Percentiles rank a stretch among this genome's conserved stretches.
These are phyloP conservation scores for Hypomesus transpacificus DNA, from an alignment of 2,113 vertebrate genomes.

Conservation along the genomic window DNA sequence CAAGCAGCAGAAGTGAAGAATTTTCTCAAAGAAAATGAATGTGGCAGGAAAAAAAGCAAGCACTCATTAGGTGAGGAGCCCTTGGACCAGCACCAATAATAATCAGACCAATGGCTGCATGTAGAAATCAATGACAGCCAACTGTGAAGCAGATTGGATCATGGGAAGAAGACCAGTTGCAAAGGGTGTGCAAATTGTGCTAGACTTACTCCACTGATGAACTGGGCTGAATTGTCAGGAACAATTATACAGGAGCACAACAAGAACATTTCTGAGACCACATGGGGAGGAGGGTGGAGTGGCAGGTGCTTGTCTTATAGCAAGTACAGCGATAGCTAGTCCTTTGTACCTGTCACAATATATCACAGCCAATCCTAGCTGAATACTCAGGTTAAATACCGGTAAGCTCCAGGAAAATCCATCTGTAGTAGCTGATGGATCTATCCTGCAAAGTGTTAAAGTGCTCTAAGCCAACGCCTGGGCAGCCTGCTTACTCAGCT, in stretches of 20 bases:
- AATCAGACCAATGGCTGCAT: constrained; percentile 43
- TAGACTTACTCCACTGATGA: no score
- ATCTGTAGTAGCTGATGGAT: constrained; percentile 59
- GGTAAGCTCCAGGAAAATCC: constrained; percentile 66
- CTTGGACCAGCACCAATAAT: constrained; percentile 47
- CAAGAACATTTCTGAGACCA: no score
- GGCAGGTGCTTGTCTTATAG: no score
- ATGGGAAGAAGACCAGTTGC: no score
- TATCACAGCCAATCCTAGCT: constrained; percentile 55
- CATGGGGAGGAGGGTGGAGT: no score
- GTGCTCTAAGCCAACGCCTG: constrained; percentile 55
- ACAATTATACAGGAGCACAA: no score
- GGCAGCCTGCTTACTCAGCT: constrained; percentile 56
- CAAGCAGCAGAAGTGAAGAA: constrained; percentile 51
- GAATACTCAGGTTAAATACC: constrained; percentile 60
- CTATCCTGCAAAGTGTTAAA: constrained; percentile 61
- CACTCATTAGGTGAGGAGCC: constrained; percentile 31
- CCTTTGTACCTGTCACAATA: constrained; percentile 51
- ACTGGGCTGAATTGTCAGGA: no score
- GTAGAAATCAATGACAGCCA: constrained; percentile 37
- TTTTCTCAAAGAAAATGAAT: constrained; percentile 38
- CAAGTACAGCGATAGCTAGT: not conserved
- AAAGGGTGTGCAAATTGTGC: no score
- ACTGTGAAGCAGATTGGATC: not conserved
- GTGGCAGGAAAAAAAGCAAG: constrained; percentile 23